Base-by-base conservation (phyloP, 1,140 invertebrate genomes). In the Protaetia brevitarsis region DNA sequence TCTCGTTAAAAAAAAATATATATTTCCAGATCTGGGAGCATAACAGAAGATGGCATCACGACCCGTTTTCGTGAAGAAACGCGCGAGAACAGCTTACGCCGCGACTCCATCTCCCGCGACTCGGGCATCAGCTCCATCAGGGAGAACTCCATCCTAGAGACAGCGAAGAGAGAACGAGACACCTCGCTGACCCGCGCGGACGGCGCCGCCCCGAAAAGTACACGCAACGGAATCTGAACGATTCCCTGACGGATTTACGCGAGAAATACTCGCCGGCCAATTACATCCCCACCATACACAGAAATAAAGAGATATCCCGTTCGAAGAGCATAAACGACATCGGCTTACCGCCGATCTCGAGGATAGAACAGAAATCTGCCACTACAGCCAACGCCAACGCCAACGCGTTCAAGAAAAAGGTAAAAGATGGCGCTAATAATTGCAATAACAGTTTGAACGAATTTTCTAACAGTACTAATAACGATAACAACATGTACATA, bases 201-300 rank as follows among this genome's bases (percentile, higher is more conserved):
- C 21, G 29, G 57, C 7, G 30, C 63, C 73, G 16, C 19, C 26
- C 6, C 19, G 41, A n/a, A n/a, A n/a, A n/a, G n/a, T 41, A 45
- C 26, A 41, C n/a, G 8, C 21, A 26, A 3, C 37, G 74, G 3
- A 69, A 68, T 63, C 69, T 76, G 10, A 69, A 72, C 26, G 80
- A 83, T 72, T 82, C 81, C 0, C 79, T 83, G 0, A 82, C 84
- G 2, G 87, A 88, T 51, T 71, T 87, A 2, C 83, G 84, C 69
- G 84, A 83, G 63, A 86, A 85, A 69, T 88, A 87, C 70, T 87
- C 85, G 0, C 84, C 86, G 6, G 76, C 82, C 3, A 83, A 84
- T 66, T 88, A 88, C 73, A 80, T 86, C 58, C 85, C 86, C 6
- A 80, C 83, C 26, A 82, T 84, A 3, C 80, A 83, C 61, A 76